These are phyloP conservation scores for Pseudobourletiella spinata DNA, from an alignment of 1,140 invertebrate genomes.

Conservation along the genomic window DNA sequence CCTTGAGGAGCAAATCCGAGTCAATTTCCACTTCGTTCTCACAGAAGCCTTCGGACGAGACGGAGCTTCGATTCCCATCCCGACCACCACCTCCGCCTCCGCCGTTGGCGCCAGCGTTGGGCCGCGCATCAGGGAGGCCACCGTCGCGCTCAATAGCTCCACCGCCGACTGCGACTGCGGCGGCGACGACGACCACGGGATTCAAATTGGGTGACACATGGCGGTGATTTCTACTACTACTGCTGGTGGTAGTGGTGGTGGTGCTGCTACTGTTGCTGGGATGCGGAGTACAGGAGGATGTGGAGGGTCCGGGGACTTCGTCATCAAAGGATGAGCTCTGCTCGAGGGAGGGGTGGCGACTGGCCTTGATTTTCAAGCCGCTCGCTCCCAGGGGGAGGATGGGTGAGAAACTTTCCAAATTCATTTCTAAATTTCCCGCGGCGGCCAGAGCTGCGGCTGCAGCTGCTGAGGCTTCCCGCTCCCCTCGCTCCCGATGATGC, in stretches of 20 bases:
- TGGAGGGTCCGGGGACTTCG: conserved; percentile 1
- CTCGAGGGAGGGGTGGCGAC: conserved; percentile 10
- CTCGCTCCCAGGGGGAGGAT: conserved; percentile 19
- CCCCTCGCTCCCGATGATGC: neutral
- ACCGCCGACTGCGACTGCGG: conserved; percentile 12
- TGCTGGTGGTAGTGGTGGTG: neutral
- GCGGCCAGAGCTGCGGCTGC: neutral
- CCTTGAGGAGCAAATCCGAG: conserved; percentile 11
- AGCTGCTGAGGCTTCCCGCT: no score
- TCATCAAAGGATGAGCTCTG: conserved; percentile 25
- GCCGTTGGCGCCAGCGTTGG: neutral
- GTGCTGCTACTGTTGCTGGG: neutral
- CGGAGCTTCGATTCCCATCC: conserved; percentile 81
- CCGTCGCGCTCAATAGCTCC: neutral
- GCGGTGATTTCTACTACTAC: neutral
- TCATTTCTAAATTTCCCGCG: neutral
- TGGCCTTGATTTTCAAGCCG: conserved; percentile 28
- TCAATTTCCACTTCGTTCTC: conserved; percentile 57
- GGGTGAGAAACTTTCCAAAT: neutral
- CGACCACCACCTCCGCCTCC: neutral
- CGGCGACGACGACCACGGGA: conserved; percentile 1
- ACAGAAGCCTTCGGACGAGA: conserved; percentile 91
- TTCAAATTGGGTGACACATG: neutral
- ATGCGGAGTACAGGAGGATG: neutral
- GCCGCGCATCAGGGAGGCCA: no score